Conservation (phyloP, 2,797 vertebrate species). For the Tangara arthus region DNA sequence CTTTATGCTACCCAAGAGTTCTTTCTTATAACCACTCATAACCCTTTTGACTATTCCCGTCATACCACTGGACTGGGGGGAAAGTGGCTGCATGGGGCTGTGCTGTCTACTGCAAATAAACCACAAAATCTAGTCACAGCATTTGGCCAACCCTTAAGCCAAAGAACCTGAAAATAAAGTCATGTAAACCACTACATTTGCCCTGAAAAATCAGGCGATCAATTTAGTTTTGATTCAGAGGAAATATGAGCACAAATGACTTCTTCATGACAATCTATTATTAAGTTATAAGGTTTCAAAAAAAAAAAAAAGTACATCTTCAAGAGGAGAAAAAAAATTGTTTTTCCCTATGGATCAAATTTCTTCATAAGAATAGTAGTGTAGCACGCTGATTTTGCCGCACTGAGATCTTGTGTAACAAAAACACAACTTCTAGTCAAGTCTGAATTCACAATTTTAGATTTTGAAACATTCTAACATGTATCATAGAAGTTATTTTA, state of each 20-base stretch:
- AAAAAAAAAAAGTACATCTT: background rate
- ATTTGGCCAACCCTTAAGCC: background rate
- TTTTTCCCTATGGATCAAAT: background rate
- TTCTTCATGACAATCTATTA: background rate
- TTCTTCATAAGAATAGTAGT: background rate
- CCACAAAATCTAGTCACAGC: background rate
- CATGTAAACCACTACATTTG: background rate
- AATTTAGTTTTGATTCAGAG: background rate
- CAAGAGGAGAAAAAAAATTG: background rate
- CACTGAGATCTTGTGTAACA: background rate
- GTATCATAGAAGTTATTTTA: background rate
- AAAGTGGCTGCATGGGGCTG: background rate
- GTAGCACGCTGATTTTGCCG: background rate
- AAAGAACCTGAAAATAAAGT: background rate
- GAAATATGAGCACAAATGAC: background rate
- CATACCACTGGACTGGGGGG: background rate
- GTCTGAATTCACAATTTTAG: background rate
- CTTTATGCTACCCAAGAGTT: background rate
- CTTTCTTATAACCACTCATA: background rate
- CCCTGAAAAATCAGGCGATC: background rate
- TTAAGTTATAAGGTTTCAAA: background rate
- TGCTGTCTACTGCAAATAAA: background rate
- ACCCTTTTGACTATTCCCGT: background rate
- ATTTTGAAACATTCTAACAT: background rate
- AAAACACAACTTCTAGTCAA: background rate